Evolutionary conservation across 2,113 vertebrate species (phyloP).

Genomic region (Sterna hirundo): DNA sequence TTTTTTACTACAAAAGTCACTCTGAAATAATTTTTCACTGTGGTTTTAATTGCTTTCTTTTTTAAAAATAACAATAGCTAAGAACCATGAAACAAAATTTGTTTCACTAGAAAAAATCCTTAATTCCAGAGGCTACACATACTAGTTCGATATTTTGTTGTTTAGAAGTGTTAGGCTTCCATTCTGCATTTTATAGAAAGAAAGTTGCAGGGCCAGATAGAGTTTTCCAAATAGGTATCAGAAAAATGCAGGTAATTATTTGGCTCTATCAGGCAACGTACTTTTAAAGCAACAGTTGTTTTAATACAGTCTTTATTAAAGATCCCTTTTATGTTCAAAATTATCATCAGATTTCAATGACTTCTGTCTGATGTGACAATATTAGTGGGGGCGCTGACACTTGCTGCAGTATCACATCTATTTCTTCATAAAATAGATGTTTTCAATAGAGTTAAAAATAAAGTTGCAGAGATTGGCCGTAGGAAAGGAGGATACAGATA

Average conservation of each 20-base stretch:
- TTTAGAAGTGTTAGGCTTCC: neutral
- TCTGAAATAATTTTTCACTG: neutral
- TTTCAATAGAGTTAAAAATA: neutral
- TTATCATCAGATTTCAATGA: neutral
- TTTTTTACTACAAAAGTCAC: neutral
- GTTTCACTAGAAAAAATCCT: neutral
- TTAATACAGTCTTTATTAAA: neutral
- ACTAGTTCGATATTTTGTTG: neutral
- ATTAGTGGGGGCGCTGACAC: neutral
- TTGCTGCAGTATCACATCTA: neutral
- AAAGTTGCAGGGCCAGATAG: neutral
- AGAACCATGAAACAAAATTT: slow-evolving; percentile 16
- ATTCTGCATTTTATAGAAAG: neutral
- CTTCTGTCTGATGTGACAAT: neutral
- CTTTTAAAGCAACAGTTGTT: neutral
- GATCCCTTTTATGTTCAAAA: neutral
- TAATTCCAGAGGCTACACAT: neutral
- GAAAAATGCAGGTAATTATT: neutral
- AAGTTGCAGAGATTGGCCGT: neutral
- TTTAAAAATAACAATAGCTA: neutral
- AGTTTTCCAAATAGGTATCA: neutral
- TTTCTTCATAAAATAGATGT: neutral
- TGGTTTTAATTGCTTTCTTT: slow-evolving; percentile 22
- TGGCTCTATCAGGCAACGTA: neutral
- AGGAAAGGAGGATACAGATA: neutral